Percentiles rank a stretch among this genome's conserved stretches.
Evolutionary conservation across 2,888 invertebrate genomes (phyloP).

Genomic region (Anthrax anthrax): DNA sequence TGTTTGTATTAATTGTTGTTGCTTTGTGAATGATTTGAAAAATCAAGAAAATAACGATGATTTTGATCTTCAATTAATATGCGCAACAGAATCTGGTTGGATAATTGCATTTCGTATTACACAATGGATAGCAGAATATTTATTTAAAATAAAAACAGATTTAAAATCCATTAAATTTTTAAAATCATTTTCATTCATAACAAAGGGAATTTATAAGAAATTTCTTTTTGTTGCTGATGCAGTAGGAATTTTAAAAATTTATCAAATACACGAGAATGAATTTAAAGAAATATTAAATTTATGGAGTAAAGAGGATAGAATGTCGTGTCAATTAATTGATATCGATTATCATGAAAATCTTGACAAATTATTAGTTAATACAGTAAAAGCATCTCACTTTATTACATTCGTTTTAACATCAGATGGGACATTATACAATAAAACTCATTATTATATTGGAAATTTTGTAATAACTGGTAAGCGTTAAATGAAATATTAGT

Average conservation of each 20-base stretch:
- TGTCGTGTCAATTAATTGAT: slow-evolving; percentile 19
- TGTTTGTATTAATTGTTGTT: slow-evolving; percentile 22
- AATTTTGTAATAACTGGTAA: slow-evolving; percentile 7
- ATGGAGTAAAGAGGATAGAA: slow-evolving; percentile 23
- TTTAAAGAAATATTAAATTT: slow-evolving; percentile 17
- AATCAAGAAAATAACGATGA: background rate
- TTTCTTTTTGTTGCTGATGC: slow-evolving; percentile 20
- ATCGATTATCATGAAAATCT: slow-evolving; percentile 13
- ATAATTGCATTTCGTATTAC: slow-evolving; percentile 16
- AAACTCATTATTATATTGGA: slow-evolving; percentile 1
- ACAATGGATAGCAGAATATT: slow-evolving; percentile 3
- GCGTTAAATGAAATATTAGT: too few relatives aligned
- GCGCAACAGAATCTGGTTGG: slow-evolving; percentile 23
- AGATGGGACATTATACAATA: slow-evolving; percentile 3
- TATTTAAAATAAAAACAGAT: slow-evolving; percentile 1
- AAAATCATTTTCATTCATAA: slow-evolving; percentile 2
- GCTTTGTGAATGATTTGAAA: slow-evolving; percentile 14
- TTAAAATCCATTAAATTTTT: slow-evolving; percentile 4
- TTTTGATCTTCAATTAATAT: slow-evolving; percentile 7
- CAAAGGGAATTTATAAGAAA: slow-evolving; percentile 9
- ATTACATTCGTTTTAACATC: slow-evolving; percentile 19
- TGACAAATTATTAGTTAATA: slow-evolving; percentile 18
- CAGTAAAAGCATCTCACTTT: slow-evolving; percentile 22
- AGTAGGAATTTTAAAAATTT: slow-evolving; percentile 21
- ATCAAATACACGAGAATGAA: slow-evolving; percentile 10